Conservation (phyloP, 2,888 invertebrate species). For the Agrochola circellaris region DNA sequence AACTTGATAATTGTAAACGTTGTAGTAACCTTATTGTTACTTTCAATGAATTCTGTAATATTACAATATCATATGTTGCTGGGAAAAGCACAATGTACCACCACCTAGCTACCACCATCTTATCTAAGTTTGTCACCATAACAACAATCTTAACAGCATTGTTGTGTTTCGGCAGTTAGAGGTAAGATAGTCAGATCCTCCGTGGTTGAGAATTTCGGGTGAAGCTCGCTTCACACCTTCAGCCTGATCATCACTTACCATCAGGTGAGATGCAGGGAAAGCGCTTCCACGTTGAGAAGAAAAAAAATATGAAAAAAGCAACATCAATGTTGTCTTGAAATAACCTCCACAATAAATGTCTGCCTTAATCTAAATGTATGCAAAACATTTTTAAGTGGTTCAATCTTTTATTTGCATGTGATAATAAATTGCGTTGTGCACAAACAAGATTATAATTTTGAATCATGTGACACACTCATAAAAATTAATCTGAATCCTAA, state of each 20-base stretch:
- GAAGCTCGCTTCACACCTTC: too few relatives aligned
- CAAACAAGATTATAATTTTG: conserved; percentile 30
- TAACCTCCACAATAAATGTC: conserved; percentile 38
- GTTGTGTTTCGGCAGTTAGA: too few relatives aligned
- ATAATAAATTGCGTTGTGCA: conserved; percentile 35
- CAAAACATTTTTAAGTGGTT: conserved; percentile 51
- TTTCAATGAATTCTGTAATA: conserved; percentile 1
- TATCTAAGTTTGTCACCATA: too few relatives aligned
- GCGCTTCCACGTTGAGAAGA: too few relatives aligned
- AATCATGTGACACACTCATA: neutral
- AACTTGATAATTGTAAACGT: conserved; percentile 7
- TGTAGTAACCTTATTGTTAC: conserved; percentile 13
- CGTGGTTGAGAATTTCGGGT: too few relatives aligned
- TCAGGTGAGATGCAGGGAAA: too few relatives aligned
- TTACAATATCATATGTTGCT: neutral
- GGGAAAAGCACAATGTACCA: neutral
- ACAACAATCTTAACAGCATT: too few relatives aligned
- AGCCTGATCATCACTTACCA: too few relatives aligned
- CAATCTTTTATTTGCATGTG: conserved; percentile 49
- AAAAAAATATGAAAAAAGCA: neutral
- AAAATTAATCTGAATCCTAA: conserved; percentile 4
- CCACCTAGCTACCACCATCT: too few relatives aligned
- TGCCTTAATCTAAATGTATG: conserved; percentile 49
- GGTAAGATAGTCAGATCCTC: too few relatives aligned
- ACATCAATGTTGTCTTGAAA: conserved; percentile 25